phyloP scores from a whole-genome alignment of 2,113 vertebrate genomes.

The western clawed frog (Xenopus tropicalis) region DNA sequence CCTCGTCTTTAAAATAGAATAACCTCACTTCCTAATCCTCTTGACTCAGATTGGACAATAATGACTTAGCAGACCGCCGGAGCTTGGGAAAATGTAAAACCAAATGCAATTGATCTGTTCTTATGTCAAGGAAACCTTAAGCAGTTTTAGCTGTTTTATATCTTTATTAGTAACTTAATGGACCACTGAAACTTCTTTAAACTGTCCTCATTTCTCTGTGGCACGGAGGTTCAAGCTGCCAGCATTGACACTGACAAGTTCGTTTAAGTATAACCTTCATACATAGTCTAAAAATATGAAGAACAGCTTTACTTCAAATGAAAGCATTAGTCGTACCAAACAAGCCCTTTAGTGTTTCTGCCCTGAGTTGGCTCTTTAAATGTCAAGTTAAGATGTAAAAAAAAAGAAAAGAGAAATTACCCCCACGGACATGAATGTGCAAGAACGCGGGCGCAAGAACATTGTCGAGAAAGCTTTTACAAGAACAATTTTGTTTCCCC shows the following conservation, averaged over 20 bases:
- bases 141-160: not conserved
- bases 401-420: not conserved
- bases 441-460: not conserved
- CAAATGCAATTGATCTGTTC: constrained; percentile 17
- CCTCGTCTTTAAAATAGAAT: not conserved
- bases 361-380: too few relatives aligned
- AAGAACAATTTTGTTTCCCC: not conserved
- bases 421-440: not conserved
- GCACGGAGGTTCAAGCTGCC: not conserved
- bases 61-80: constrained; percentile 2
- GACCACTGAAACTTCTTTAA: not conserved
- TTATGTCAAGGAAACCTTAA: constrained; percentile 4
- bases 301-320: too few relatives aligned
- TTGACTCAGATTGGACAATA: constrained; percentile 10
- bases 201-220: not conserved
- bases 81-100: constrained; percentile 1
- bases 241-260: not conserved
- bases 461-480: not conserved
- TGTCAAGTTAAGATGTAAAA: too few relatives aligned
- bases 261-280: too few relatives aligned
- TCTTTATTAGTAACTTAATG: constrained; percentile 4
- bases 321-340: too few relatives aligned
- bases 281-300: too few relatives aligned
- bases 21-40: constrained; percentile 18
- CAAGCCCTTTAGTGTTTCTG: too few relatives aligned